Evolutionary conservation across 2,888 invertebrate genomes (phyloP).

Genomic region (Phyllotreta striolata): DNA sequence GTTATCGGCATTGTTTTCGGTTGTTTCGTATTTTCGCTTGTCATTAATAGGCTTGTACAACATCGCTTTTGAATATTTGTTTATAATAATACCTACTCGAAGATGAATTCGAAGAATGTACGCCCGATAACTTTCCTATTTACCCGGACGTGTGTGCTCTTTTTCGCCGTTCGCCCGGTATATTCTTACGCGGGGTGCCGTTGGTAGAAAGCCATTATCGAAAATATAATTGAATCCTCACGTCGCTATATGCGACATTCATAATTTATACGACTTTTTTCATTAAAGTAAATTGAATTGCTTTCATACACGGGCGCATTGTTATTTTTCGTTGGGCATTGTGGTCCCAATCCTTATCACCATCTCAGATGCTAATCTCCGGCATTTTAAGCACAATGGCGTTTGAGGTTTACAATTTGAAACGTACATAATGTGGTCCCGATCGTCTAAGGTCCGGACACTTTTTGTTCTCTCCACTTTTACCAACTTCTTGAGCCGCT

Average conservation of each 20-base stretch:
- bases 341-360: conserved; percentile 51
- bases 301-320: conserved; percentile 47
- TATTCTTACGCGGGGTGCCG: no score
- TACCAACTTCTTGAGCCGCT: background rate
- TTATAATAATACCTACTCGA: conserved; percentile 21
- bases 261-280: conserved; percentile 43
- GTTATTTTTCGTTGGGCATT: conserved; percentile 51
- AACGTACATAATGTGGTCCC: conserved; percentile 1
- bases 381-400: conserved; percentile 60
- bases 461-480: conserved; percentile 25
- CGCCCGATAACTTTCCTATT: conserved; percentile 7
- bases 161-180: no score
- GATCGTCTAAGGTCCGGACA: background rate
- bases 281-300: conserved; percentile 54
- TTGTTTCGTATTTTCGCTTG: conserved; percentile 37
- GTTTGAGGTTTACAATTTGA: conserved; percentile 48
- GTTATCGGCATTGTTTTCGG: conserved; percentile 37
- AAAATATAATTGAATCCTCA: conserved; percentile 27
- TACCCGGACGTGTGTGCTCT: no score
- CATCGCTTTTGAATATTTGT: conserved; percentile 25
- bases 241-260: background rate
- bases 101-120: conserved; percentile 22
- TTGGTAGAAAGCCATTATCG: no score
- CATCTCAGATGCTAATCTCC: conserved; percentile 60
- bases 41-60: conserved; percentile 36